Evolutionary conservation across 2,888 invertebrate species (phyloP), one percentile per base, ranked within the genome.

Genomic region (Ormyrus pomaceus): DNA sequence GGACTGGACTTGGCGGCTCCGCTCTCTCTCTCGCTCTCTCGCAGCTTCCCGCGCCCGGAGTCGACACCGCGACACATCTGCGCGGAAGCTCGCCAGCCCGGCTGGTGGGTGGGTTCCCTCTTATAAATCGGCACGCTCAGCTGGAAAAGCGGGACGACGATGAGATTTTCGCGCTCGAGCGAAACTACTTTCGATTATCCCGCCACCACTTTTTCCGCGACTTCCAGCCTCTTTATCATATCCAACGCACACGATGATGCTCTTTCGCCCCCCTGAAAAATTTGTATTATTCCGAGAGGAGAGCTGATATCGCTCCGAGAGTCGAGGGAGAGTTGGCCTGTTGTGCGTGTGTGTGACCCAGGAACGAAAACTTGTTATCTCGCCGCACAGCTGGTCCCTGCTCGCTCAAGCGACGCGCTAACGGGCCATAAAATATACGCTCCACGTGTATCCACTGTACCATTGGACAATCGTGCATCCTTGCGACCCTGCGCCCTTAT

Each of bases 361-460:
- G 13, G 51, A n/a, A 55, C 46, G 72, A 72, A 68, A 55, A 48
- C 50, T 66, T 66, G 69, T 69, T 78, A 75, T 80, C 78, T 72
- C 76, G 19, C 45, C 56, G 68, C 62, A 46, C 77, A 79, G 79
- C 80, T 77, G 79, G 62, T 58, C 59, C 9, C 59, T 61, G 70
- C 80, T 66, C 82, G 71, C 59, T 74, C 70, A 72, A 77, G 56
- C 71, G 65, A 48, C 11, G 45, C 69, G 50, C 48, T 69, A 74
- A 74, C 61, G 79, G 45, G 50, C 11, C 69, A 64, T 79, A 64
- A 74, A 74, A 58, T 61, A 58, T 61, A 58, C 65, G 19, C 19
- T 34, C 46, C 13, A 10, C 50, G 48, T 11, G 45, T 11, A n/a
- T 7, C 45, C 68, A 6, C 68, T 46, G 9, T 46, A 10, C 34